Evolutionary conservation across 2,888 invertebrate genomes (phyloP), one percentile per base, ranked within the genome.

Genomic region (Eupithecia vulgata): DNA sequence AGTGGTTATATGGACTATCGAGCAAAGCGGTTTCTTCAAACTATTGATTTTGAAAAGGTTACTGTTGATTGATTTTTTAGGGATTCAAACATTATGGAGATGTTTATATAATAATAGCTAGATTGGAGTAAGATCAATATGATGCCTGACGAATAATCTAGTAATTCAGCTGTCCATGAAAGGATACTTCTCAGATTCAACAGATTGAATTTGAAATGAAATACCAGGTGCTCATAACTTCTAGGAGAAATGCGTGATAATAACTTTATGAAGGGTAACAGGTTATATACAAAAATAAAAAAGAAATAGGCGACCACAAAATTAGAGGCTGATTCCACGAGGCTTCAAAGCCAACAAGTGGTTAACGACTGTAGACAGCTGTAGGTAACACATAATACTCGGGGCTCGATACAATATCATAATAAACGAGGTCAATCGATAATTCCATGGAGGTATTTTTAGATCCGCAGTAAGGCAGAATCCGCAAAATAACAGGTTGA

Each of bases 401-500:
- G 42, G 67, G 67, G n/a, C 25, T 59, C 25, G 21, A 71, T 48
- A 67, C 25, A 12, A 45, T 15, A 35, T 21, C 2, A 45, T 30
- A 40, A 21, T 42, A 0, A 17, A 5, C 30, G 30, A 61, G n/a
- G 17, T 61, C 25, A 25, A 59, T 59, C 25, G 5, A 59, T 59
- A 59, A 13, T 59, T 59, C 13, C 7, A n/a, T 45, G 8, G 7
- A n/a, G 17, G 17, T 6, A 25, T 57, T 57, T 57, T 57, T 57
- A 21, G 57, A 45, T 45, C 2, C 6, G 17, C 45, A 45, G 45
- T 45, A 17, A 17, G 17, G 45, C 13, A 30, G 45, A 13, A 48
- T 25, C 17, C 35, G 12, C 5, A 4, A 64, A 59, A 52, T 21
- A 69, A 73, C 73, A 73, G 73, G 73, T 70, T 64, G 52, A 70